These are phyloP conservation scores for Hyla sarda DNA, from an alignment of 2,113 vertebrate genomes.

Conservation along the genomic window DNA sequence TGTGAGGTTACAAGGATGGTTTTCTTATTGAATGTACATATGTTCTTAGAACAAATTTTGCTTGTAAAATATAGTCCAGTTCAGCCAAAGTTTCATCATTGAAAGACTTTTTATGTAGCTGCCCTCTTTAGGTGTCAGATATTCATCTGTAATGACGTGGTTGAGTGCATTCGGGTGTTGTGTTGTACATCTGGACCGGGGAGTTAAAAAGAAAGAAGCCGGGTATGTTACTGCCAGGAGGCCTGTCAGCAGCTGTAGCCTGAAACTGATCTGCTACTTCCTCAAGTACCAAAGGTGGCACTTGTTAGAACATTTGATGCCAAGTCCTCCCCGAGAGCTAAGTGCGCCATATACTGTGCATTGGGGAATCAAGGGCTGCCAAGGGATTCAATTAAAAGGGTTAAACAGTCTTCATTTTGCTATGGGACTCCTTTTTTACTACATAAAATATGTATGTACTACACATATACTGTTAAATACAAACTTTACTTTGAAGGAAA, in stretches of 20 bases:
- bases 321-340: no score
- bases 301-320: no score
- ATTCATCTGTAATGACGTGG: constrained; percentile 36
- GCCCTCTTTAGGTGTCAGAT: constrained; percentile 39
- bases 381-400: neutral
- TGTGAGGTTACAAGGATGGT: neutral
- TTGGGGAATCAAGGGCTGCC: neutral
- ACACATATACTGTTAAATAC: neutral
- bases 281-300: neutral
- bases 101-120: constrained; percentile 28
- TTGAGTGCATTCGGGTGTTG: constrained; percentile 21
- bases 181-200: constrained; percentile 13
- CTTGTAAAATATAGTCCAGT: constrained; percentile 26
- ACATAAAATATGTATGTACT: no score
- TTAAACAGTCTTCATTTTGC: neutral
- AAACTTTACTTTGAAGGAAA: neutral
- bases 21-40: constrained; percentile 3
- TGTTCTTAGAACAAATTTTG: constrained; percentile 7
- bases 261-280: neutral
- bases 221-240: neutral
- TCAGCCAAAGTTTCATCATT: constrained; percentile 40
- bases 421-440: no score
- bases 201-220: neutral
- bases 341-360: neutral
- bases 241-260: neutral